Conservation (phyloP, 2,888 invertebrate species). For the Apotomis betuletana region DNA sequence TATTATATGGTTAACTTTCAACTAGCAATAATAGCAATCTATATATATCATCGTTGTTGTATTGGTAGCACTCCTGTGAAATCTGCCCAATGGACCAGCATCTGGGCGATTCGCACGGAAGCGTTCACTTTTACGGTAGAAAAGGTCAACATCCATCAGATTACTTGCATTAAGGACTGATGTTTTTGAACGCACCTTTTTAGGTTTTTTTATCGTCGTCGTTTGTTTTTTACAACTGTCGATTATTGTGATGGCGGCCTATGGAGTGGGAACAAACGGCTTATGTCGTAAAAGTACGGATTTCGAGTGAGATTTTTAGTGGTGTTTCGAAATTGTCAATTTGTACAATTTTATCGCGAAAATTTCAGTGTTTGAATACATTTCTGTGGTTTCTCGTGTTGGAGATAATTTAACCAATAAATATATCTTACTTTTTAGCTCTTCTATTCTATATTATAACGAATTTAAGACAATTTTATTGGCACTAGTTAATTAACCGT, state of each 20-base stretch:
- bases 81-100: conserved; percentile 42
- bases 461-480: too few species aligned
- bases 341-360: neutral
- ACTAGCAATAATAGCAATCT: neutral
- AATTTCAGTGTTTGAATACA: neutral
- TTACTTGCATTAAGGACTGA: conserved; percentile 40
- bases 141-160: conserved; percentile 42
- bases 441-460: too few species aligned
- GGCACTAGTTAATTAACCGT: too few species aligned
- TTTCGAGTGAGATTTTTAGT: conserved; percentile 56
- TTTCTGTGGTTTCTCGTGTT: neutral
- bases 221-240: conserved; percentile 53
- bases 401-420: too few species aligned
- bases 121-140: conserved; percentile 39
- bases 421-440: too few species aligned
- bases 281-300: conserved; percentile 44
- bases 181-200: conserved; percentile 41
- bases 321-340: conserved; percentile 42
- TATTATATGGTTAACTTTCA: too few species aligned
- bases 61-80: conserved; percentile 1
- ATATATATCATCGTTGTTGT: neutral
- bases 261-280: conserved; percentile 42
- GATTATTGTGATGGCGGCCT: conserved; percentile 51
- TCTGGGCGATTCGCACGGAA: conserved; percentile 46
- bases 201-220: conserved; percentile 47